Base-by-base conservation (phyloP, 2,888 invertebrate species). In the Acrobeloides nanus region DNA sequence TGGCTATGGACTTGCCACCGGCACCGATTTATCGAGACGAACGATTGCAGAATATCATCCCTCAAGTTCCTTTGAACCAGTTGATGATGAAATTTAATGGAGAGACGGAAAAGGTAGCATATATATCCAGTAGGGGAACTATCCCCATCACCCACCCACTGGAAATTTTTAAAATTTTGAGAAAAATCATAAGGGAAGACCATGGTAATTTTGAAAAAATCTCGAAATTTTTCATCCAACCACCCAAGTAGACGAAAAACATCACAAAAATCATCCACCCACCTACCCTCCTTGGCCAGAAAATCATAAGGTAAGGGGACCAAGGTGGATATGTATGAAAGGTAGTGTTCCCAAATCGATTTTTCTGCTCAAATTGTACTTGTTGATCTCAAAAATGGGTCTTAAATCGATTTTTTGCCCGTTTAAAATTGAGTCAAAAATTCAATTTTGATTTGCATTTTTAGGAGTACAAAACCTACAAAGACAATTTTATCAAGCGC, bases 21-120 rank as follows among this genome's bases (percentile, higher is more conserved):
- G 89, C 92, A 0, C 97, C 97, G 0, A 79, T 93, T 15, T 97
- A 93, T 74, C 92, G 90, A 51, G 97, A 99, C 76, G 93, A 93
- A 75, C 85, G 90, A 66, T 82, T 88, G 58, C 95, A 99, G 79
- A 97, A 95, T 76, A 97, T 99, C 63, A 97, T 97, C 73, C 97
- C 97, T 4, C 71, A 71, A 48, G 87, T 90, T 0, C 95, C 93
- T 74, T 80, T 99, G 26, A 89, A 88, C 73, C 87, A 87, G 56
- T 78, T 99, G 23, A 79, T 99, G 48, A 84, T 85, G 32, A 99
- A 99, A 76, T 99, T 97, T 76, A 95, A 95, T 75, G 93, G 93
- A 0, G 82, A 85, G 57, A 80, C 83, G 4, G 92, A 95, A 66
- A 95, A 93, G 55, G 65, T 63, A 33, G 6, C 38, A 17, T 35